A percentile compares a stretch with the other conserved stretches of the same genome.
Conservation (phyloP, 2,113 vertebrate species). For the Callipepla squamata region DNA sequence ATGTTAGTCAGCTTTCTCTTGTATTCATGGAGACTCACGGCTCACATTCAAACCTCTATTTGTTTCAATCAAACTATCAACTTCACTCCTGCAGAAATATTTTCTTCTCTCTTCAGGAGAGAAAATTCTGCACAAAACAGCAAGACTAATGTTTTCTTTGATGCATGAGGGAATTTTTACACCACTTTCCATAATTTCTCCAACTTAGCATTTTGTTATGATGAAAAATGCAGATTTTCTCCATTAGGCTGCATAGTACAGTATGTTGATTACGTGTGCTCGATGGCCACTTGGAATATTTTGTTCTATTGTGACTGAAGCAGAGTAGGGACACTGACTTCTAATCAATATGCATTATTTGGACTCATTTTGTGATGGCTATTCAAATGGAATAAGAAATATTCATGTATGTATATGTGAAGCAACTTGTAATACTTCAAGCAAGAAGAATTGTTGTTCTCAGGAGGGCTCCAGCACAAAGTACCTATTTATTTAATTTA, state of each 20-base stretch:
- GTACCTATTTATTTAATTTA: not conserved
- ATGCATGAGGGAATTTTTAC: not conserved
- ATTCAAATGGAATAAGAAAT: conserved; percentile 14
- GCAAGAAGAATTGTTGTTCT: not conserved
- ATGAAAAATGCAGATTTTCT: not conserved
- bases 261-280: not conserved
- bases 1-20: not conserved
- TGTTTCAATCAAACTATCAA: not conserved
- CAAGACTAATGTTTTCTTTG: not conserved
- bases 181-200: not conserved
- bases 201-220: not conserved
- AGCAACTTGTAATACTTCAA: not conserved
- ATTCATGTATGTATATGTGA: not conserved
- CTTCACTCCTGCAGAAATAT: not conserved
- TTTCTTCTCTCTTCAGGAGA: not conserved
- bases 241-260: not conserved
- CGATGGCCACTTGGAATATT: not conserved
- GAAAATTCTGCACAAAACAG: not conserved
- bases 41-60: not conserved
- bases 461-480: not conserved
- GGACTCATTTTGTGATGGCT: not conserved
- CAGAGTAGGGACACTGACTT: not conserved
- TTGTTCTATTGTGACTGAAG: not conserved
- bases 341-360: not conserved
- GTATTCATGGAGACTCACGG: not conserved